These are phyloP conservation scores for Leptatherina wallacei DNA, from an alignment of 2,797 vertebrate genomes.

Conservation along the genomic window DNA sequence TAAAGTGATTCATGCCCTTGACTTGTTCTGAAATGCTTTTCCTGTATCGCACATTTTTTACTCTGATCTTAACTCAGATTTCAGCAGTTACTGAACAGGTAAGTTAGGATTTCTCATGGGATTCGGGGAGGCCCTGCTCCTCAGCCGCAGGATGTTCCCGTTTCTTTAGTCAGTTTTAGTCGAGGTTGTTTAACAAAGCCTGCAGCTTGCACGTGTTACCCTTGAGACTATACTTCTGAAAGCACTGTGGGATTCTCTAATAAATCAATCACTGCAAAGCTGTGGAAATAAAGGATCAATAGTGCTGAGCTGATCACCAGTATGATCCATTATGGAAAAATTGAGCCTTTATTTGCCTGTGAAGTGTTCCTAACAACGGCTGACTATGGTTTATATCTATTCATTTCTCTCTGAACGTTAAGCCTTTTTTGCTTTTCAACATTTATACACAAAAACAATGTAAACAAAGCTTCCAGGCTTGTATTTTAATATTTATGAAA, in stretches of 20 bases:
- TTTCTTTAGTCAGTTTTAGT: constrained; percentile 20
- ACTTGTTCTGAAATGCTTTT: neutral
- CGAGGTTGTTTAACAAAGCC: constrained; percentile 11
- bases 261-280: neutral
- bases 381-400: constrained; percentile 30
- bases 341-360: neutral
- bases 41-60: neutral
- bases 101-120: constrained; percentile 20
- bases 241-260: neutral
- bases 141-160: constrained; percentile 18
- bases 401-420: constrained; percentile 36
- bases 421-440: constrained; percentile 40
- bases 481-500: constrained; percentile 26
- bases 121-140: constrained; percentile 19
- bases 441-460: constrained; percentile 49
- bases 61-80: constrained; percentile 4
- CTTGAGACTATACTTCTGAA: neutral
- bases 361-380: constrained; percentile 9
- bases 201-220: constrained; percentile 1
- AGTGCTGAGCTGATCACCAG: neutral
- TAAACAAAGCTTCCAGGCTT: constrained; percentile 53
- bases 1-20: neutral
- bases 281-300: neutral
- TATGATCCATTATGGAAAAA: neutral
- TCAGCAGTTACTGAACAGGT: constrained; percentile 16